Conservation (phyloP, 1,140 invertebrate genomes). For the Calosoma granatense region DNA sequence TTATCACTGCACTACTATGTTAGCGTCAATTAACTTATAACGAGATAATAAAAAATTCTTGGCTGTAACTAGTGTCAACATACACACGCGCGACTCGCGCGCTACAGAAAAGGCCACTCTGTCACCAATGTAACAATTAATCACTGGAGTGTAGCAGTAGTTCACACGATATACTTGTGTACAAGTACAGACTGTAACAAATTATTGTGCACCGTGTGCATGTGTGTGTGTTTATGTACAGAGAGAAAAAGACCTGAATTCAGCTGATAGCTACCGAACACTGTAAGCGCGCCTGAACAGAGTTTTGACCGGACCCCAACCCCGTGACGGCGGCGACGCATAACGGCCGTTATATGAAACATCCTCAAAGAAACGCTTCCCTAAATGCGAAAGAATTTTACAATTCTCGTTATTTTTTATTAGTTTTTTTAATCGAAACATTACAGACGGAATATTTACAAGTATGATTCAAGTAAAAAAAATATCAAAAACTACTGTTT, state of each 20-base stretch:
- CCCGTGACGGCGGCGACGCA: background rate
- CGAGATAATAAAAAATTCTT: too few relatives aligned
- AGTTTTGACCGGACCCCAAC: background rate
- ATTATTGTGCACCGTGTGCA: too few relatives aligned
- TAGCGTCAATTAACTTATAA: too few relatives aligned
- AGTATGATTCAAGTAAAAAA: background rate
- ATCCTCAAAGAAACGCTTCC: background rate
- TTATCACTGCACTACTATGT: too few relatives aligned
- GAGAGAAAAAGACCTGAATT: background rate
- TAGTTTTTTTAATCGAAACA: background rate
- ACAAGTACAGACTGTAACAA: too few relatives aligned
- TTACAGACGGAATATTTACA: background rate
- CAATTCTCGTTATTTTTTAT: background rate
- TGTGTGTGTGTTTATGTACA: too few relatives aligned
- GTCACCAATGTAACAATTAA: too few relatives aligned
- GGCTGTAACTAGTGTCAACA: too few relatives aligned
- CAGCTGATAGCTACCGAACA: background rate
- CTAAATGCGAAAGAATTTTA: background rate
- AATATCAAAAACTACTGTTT: background rate
- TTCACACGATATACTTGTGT: too few relatives aligned
- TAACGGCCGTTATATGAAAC: background rate
- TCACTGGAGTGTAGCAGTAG: too few relatives aligned
- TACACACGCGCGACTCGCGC: too few relatives aligned
- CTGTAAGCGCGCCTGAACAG: background rate
- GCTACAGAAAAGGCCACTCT: too few relatives aligned